Evolutionary conservation across 2,797 vertebrate genomes (phyloP), one percentile per base, ranked within the genome.

Genomic region (Galaxias olidus): DNA sequence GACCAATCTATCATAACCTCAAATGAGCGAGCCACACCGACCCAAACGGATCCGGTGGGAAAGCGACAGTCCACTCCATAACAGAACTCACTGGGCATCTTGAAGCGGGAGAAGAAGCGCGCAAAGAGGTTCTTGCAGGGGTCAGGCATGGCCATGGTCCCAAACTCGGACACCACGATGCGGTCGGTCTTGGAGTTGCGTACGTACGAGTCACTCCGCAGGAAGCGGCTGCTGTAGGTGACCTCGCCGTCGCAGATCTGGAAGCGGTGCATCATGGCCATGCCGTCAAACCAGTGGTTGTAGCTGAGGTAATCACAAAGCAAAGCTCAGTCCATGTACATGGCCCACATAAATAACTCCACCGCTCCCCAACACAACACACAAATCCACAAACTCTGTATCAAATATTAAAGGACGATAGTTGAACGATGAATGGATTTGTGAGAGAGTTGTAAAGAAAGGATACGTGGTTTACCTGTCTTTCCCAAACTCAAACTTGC

Each of bases 271-370:
- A 98, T 86, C 86, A 98, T 78, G 59, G 95, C 94, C 96, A 97
- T 96, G 71, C 96, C 95, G 13, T 98, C 96, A 77, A 98, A 97
- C 95, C 95, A 98, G 65, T 98, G 96, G 75, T 79, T 94, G 71
- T 92, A 98, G 14, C 96, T 98, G 68, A 48, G 67, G 61, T 55
- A 1, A 47, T 17, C 10, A 9, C 15, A 30, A 30, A 3, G 30
- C n/a, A 30, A 30, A 30, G 3, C 30, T 30, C 6, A 30, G 30
- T 6, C 30, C 30, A 30, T 30, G 30, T 30, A 6, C 6, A 30
- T 30, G 30, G 30, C 3, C 30, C 6, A 6, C 30, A 3, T 30
- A 30, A 30, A 30, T 30, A 30, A 30, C 30, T 30, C 30, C 30
- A 30, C 30, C 30, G 6, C 30, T 30, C 30, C 6, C 30, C 30